Evolutionary conservation across 2,797 vertebrate genomes (phyloP), one percentile per base, ranked within the genome.

Genomic region (Craterocephalus amniculus): DNA sequence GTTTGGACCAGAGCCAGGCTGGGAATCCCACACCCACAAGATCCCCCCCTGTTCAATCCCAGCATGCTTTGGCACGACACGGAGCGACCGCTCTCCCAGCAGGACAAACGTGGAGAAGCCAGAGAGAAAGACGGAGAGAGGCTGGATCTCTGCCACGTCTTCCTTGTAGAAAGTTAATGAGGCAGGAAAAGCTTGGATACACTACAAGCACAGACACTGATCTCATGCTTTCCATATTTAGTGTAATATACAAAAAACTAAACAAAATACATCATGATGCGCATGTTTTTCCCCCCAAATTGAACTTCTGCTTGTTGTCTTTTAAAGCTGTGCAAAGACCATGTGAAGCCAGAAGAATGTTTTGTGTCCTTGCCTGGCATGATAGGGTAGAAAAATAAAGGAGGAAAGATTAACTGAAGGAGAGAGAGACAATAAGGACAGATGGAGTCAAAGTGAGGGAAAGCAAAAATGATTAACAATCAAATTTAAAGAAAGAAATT

Each of bases 131-230:
- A 83, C 67, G 70, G 59, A 66, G 65, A 79, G 65, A 79, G 52
- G 71, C 74, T 91, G 87, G 91, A 88, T 70, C 63, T 63, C 54
- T 83, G 86, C 86, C 87, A 90, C 32, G 49, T 80, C 71, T 62
- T 79, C 71, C 82, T 76, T 81, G 76, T 78, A 62, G 78, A 8
- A 72, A 85, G 80, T 71, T 88, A 90, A 91, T 90, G 85, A 86
- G 78, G 87, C 79, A 67, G 74, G 73, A 73, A 76, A 82, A 72
- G 80, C 76, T 52, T 81, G 87, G 86, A 78, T 40, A 38, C 70
- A 83, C 73, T 78, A 85, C 86, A 88, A 80, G 58, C 62, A 65
- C 62, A 59, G 67, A 82, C 71, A 52, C 65, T 51, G 45, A 67
- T 59, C 70, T 63, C 74, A 75, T 24, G 20, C 78, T 79, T 71